A percentile compares a stretch with the other conserved stretches of the same genome.
These are phyloP conservation scores for Andricus grossulariae DNA, from an alignment of 1,140 invertebrate genomes.

Conservation along the genomic window DNA sequence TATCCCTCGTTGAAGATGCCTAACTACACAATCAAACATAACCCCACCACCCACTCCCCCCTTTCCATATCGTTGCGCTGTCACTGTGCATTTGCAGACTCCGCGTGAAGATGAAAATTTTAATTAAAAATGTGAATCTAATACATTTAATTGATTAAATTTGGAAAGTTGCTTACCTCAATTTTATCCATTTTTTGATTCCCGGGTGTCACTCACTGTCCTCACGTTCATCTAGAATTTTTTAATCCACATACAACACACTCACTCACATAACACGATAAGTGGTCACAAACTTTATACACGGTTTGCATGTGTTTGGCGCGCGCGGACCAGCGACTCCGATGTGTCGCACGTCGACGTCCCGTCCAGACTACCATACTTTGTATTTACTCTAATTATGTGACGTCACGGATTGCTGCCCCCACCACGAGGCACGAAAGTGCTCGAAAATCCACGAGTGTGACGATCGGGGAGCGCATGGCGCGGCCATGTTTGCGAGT, in stretches of 20 bases:
- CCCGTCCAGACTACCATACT: slow-evolving; percentile 80
- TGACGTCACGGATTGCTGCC: slow-evolving; percentile 82
- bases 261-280: slow-evolving; percentile 65
- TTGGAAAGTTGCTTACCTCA: slow-evolving; percentile 62
- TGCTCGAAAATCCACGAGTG: slow-evolving; percentile 53
- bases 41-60: slow-evolving; percentile 41
- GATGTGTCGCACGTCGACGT: slow-evolving; percentile 80
- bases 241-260: slow-evolving; percentile 57
- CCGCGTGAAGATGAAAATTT: slow-evolving; percentile 19
- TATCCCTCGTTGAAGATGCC: slow-evolving; percentile 68
- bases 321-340: slow-evolving; percentile 73
- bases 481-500: slow-evolving; percentile 9
- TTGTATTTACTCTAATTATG: slow-evolving; percentile 87
- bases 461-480: slow-evolving; percentile 52
- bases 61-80: slow-evolving; percentile 45
- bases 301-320: slow-evolving; percentile 67
- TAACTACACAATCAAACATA: slow-evolving; percentile 60
- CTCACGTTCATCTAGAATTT: slow-evolving; percentile 71
- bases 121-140: slow-evolving; percentile 29
- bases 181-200: slow-evolving; percentile 73
- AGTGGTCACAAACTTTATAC: slow-evolving; percentile 42
- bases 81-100: slow-evolving; percentile 40
- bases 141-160: slow-evolving; percentile 12
- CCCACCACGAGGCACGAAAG: slow-evolving; percentile 61
- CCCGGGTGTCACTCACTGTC: slow-evolving; percentile 68